Evolutionary conservation across 2,888 invertebrate species (phyloP).

Genomic region (Piscicola geometra): DNA sequence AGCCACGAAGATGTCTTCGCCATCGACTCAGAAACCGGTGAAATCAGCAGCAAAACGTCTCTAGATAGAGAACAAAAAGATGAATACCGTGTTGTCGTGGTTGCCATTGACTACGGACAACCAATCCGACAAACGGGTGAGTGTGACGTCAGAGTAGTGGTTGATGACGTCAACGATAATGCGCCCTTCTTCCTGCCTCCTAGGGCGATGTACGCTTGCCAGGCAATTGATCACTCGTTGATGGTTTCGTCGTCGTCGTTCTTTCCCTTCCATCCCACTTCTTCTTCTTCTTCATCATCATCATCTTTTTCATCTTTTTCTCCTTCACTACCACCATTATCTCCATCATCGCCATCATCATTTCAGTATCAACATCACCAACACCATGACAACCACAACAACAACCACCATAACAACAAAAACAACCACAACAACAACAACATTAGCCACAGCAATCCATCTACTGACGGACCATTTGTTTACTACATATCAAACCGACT

Average conservation of each 20-base stretch:
- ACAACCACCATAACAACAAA: no score
- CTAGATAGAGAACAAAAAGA: constrained; percentile 15
- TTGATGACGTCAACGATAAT: constrained; percentile 26
- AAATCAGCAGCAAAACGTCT: not conserved
- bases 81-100: not conserved
- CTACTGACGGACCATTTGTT: not conserved
- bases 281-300: not conserved
- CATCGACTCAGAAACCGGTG: not conserved
- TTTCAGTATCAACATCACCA: not conserved
- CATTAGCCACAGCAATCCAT: not conserved
- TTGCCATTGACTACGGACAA: constrained; percentile 16
- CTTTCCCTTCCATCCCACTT: not conserved
- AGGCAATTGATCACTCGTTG: not conserved
- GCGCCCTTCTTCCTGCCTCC: constrained; percentile 20
- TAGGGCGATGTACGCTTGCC: not conserved
- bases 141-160: constrained; percentile 7
- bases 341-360: constrained; percentile 14
- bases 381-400: no score
- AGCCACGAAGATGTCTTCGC: not conserved
- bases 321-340: not conserved
- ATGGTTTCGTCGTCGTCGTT: not conserved
- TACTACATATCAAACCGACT: constrained; percentile 15
- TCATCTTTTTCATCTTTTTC: constrained; percentile 2
- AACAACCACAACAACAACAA: no score
- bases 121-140: constrained; percentile 25